Evolutionary conservation across 2,797 vertebrate species (phyloP), one percentile per base, ranked within the genome.

Genomic region (Hybognathus amarus): DNA sequence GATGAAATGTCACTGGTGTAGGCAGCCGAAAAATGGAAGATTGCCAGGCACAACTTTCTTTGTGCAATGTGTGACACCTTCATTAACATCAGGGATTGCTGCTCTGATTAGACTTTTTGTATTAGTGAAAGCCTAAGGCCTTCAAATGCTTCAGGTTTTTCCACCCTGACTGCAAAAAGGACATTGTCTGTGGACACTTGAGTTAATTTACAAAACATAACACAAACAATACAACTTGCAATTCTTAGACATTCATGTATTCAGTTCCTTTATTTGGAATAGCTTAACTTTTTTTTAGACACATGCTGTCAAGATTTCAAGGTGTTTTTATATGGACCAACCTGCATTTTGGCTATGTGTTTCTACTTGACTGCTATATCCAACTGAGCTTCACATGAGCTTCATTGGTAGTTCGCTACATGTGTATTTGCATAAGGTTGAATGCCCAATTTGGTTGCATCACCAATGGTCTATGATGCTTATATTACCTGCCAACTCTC

Each of bases 1-100:
- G 98, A 99, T 99, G 98, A 99, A 99, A 99, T 99, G 98, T 99
- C 98, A 99, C 97, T 97, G 97, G 98, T 97, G 97, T 99, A 98
- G 97, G 98, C 97, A 99, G 97, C 98, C 97, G 97, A 99, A 98
- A 99, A 99, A 99, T 98, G 97, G 97, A 98, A 98, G 97, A 98
- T 99, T 99, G 98, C 98, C 97, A 98, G 97, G 96, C 97, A 97
- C 97, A 99, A 98, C 97, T 99, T 99, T 98, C 97, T 97, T 96
- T 97, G 97, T 98, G 98, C 97, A 95, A 97, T 96, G 97, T 98
- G 96, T 99, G 98, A 99, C 98, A 99, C 98, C 97, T 99, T 98
- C 98, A 99, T 99, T 99, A 99, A 97, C 97, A 98, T 99, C 97
- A 97, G 96, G 97, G 96, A 98, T 97, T 97, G 96, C 95, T 96